Evolutionary conservation across 2,797 vertebrate genomes (phyloP).

Genomic region (Trachops cirrhosus): DNA sequence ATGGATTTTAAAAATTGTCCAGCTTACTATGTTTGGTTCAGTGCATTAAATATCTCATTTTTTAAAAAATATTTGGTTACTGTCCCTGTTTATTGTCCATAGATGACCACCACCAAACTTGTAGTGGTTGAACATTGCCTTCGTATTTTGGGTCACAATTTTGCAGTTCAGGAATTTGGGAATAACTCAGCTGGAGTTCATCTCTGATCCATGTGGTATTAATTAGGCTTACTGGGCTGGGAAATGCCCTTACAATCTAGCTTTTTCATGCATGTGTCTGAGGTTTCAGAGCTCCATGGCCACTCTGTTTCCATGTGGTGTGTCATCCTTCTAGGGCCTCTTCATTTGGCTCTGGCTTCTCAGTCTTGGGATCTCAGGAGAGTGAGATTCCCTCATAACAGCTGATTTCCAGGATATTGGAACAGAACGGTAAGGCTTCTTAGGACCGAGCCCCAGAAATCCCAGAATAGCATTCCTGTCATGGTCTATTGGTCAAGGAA

Average conservation of each 20-base stretch:
- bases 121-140: not conserved
- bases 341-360: not conserved
- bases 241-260: not conserved
- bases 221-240: not conserved
- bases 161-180: not conserved
- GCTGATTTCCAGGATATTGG: not conserved
- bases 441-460: not conserved
- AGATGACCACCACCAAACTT: not conserved
- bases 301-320: not conserved
- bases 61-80: not conserved
- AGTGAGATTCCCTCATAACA: not conserved
- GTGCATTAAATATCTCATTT: not conserved
- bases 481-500: not conserved
- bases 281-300: too few species aligned
- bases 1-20: not conserved
- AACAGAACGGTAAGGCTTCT: not conserved
- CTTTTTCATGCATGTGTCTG: not conserved
- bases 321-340: not conserved
- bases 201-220: not conserved
- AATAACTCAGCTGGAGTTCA: not conserved
- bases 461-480: not conserved
- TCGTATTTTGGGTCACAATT: not conserved
- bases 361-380: not conserved
- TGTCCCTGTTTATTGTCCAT: not conserved
- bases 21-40: not conserved